These are phyloP conservation scores for Poeciliopsis turrubarensis DNA, from an alignment of 2,113 vertebrate species.

Conservation along the genomic window DNA sequence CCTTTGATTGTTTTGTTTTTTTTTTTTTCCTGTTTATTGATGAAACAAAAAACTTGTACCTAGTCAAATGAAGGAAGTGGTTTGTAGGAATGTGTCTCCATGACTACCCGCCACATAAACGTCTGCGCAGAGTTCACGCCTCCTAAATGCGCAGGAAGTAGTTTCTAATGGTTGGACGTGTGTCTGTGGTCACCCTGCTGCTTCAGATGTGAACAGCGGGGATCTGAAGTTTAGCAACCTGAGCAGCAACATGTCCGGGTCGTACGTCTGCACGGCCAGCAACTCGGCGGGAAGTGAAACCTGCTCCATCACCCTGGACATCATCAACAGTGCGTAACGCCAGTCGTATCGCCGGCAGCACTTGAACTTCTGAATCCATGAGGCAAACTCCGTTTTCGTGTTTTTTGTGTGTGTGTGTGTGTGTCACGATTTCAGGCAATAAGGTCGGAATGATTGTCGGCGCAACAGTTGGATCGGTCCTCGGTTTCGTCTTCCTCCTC, in stretches of 20 bases:
- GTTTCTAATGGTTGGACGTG: background rate
- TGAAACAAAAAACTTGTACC: no score
- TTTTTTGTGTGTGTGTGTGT: background rate
- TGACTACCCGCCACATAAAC: no score
- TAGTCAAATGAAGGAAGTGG: no score
- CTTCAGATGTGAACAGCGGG: slow-evolving; percentile 79
- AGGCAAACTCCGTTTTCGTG: background rate
- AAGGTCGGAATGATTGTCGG: slow-evolving; percentile 82
- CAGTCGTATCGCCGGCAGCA: fast-evolving
- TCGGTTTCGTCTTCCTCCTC: slow-evolving; percentile 79
- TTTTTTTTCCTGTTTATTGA: no score
- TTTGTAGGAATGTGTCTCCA: no score
- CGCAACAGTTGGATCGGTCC: slow-evolving; percentile 82
- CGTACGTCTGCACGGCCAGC: slow-evolving; percentile 83
- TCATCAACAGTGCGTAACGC: slow-evolving; percentile 80
- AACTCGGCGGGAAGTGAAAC: slow-evolving; percentile 79
- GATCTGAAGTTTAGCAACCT: slow-evolving; percentile 85
- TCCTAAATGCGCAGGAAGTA: no score
- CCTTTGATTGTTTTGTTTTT: no score
- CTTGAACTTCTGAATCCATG: background rate
- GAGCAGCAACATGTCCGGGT: slow-evolving; percentile 84
- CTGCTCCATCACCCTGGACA: slow-evolving; percentile 85
- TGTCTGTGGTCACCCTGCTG: background rate
- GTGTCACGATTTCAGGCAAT: slow-evolving; percentile 55
- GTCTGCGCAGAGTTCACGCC: no score